A percentile compares a stretch with the other conserved stretches of the same genome.
Conservation (phyloP, 2,797 vertebrate species). For the Bryconaethiops microstoma region DNA sequence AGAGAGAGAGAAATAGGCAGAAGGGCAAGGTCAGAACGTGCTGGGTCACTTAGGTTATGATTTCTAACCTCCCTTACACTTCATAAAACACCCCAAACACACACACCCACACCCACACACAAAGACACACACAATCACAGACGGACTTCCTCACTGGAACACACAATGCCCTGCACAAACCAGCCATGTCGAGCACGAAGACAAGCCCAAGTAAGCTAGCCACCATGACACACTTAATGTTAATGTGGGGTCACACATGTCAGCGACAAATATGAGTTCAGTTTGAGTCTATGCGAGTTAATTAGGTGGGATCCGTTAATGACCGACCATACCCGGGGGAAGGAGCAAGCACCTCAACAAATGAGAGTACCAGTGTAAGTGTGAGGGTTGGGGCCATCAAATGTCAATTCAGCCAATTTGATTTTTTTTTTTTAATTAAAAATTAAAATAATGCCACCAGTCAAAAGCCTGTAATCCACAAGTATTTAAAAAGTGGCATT, state of each 20-base stretch:
- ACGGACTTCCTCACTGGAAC: constrained; percentile 58
- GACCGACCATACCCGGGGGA: too few relatives aligned
- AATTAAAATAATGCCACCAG: background rate
- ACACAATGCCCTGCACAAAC: constrained; percentile 70
- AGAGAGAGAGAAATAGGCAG: background rate
- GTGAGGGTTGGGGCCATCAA: background rate
- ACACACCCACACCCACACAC: constrained; percentile 22
- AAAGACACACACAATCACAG: constrained; percentile 53
- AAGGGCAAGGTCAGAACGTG: constrained; percentile 11
- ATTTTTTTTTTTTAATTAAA: too few relatives aligned
- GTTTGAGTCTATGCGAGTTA: background rate
- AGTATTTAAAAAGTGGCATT: too few relatives aligned
- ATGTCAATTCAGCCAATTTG: constrained; percentile 36
- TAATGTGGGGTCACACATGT: background rate
- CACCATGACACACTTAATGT: constrained; percentile 18
- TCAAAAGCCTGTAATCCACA: background rate
- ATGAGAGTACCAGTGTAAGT: background rate
- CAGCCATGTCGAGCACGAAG: constrained; percentile 67
- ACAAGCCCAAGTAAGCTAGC: constrained; percentile 56
- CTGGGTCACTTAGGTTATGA: background rate
- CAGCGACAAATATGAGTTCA: background rate
- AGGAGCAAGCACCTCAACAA: background rate
- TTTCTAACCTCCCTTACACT: background rate
- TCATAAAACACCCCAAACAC: constrained; percentile 11
- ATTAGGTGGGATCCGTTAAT: constrained; percentile 6